These are phyloP conservation scores for Actenoides hombroni DNA, from an alignment of 2,113 vertebrate species.

Conservation along the genomic window DNA sequence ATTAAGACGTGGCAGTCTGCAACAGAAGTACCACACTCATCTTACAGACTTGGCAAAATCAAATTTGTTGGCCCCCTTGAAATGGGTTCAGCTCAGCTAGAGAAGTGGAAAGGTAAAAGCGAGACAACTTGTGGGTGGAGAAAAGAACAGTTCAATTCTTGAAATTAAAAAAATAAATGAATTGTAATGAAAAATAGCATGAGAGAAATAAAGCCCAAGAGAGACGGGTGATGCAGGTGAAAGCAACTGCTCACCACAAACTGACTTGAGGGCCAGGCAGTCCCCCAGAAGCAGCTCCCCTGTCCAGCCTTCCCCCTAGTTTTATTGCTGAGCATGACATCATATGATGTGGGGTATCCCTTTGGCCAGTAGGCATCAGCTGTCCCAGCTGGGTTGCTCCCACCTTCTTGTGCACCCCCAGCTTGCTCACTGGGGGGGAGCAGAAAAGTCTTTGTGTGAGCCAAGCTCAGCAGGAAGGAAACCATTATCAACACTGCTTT, in stretches of 20 bases:
- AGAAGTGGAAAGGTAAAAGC: background rate
- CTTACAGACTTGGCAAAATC: background rate
- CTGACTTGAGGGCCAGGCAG: fast-evolving
- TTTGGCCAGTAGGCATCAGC: background rate
- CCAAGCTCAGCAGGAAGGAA: background rate
- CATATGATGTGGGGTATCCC: background rate
- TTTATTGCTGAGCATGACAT: background rate
- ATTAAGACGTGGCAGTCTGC: background rate
- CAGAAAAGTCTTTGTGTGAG: background rate
- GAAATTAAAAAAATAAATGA: background rate
- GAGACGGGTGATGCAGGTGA: too few species aligned
- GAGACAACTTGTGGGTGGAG: background rate
- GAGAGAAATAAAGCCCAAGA: background rate
- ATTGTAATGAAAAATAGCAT: background rate
- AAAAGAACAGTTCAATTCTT: background rate
- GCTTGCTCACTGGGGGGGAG: background rate
- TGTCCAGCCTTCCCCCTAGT: background rate
- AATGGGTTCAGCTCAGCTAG: background rate
- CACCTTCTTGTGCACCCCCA: background rate
- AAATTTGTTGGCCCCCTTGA: background rate
- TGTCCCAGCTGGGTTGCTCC: background rate
- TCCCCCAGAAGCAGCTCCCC: too few species aligned
- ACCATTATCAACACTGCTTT: background rate
- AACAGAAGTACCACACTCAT: background rate
- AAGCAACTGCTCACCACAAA: background rate